Conservation (phyloP, 2,113 vertebrate genomes). For the Gopherus evgoodei region DNA sequence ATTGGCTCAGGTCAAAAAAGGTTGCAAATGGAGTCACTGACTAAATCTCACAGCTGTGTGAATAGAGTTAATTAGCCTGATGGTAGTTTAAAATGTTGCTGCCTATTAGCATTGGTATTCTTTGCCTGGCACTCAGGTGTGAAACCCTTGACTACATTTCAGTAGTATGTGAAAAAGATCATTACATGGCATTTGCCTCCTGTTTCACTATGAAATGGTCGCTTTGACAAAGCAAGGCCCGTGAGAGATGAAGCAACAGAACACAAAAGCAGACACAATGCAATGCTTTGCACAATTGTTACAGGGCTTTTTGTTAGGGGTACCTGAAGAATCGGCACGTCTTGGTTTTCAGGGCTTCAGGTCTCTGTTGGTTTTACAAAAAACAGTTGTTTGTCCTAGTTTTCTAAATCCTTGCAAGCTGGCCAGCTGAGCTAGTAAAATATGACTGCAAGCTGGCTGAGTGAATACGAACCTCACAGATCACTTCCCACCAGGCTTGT, state of each 20-base stretch:
- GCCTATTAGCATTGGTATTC: background rate
- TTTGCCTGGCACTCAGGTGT: background rate
- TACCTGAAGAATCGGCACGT: background rate
- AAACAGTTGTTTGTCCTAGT: background rate
- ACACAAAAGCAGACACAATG: background rate
- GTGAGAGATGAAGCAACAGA: background rate
- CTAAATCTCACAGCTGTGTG: background rate
- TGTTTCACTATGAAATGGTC: background rate
- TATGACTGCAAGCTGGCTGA: background rate
- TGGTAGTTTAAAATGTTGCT: background rate
- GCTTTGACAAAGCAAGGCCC: background rate
- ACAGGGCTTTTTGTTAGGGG: background rate
- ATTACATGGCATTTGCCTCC: background rate
- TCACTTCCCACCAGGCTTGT: background rate
- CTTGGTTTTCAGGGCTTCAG: background rate
- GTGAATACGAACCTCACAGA: background rate
- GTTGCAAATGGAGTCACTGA: rapidly evolving
- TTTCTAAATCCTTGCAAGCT: background rate
- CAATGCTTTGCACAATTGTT: background rate
- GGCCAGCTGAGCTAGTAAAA: background rate
- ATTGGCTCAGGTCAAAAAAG: background rate
- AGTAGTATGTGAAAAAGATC: background rate
- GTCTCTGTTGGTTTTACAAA: background rate
- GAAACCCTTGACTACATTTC: slow-evolving; percentile 9
- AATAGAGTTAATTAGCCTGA: background rate